Evolutionary conservation across 2,113 vertebrate genomes (phyloP).

Genomic region (Lophotis ruficrista): DNA sequence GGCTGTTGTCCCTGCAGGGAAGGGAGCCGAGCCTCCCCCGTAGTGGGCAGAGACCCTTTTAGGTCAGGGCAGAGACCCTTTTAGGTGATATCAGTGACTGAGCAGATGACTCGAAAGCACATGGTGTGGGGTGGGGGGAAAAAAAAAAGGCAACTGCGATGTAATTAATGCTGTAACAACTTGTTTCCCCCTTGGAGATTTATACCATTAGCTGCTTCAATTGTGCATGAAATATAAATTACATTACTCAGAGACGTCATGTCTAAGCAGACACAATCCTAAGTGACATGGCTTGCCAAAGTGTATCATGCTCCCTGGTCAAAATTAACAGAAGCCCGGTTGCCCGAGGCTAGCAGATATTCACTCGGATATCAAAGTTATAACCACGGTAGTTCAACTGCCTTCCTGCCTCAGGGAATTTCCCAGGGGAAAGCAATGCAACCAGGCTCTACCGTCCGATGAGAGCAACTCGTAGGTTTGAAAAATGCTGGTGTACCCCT

Average conservation of each 20-base stretch:
- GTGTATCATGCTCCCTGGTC: slow-evolving; percentile 74
- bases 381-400: not conserved
- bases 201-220: slow-evolving; percentile 87
- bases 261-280: slow-evolving; percentile 80
- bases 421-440: not conserved
- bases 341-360: slow-evolving; percentile 68
- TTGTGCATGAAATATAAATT: slow-evolving; percentile 89
- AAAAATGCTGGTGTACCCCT: not conserved
- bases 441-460: not conserved
- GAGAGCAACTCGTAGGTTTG: not conserved
- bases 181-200: slow-evolving; percentile 85
- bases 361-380: slow-evolving; percentile 50
- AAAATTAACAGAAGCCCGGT: slow-evolving; percentile 68
- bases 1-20: not conserved
- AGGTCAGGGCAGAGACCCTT: not conserved
- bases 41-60: not conserved
- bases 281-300: slow-evolving; percentile 77
- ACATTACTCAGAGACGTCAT: slow-evolving; percentile 82
- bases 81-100: not conserved
- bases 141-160: slow-evolving; percentile 70
- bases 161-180: slow-evolving; percentile 86
- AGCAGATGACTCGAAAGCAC: not conserved
- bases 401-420: slow-evolving; percentile 21
- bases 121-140: not conserved
- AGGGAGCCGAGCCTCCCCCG: not conserved